Percentiles rank a stretch among this genome's conserved stretches.
Conservation (phyloP, 1,140 invertebrate genomes). For the Pogonus chalceus region DNA sequence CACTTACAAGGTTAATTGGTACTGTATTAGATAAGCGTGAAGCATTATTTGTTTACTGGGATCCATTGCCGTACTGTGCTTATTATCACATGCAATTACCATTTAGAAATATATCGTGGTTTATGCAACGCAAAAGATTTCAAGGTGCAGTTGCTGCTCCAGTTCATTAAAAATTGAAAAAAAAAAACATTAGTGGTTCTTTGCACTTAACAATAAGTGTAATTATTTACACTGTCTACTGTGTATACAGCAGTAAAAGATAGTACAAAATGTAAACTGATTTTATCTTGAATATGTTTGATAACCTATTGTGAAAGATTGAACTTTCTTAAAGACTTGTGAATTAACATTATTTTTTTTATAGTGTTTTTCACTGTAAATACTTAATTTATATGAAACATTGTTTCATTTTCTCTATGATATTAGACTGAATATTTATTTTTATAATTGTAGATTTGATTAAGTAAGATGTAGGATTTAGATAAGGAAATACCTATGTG, state of each 20-base stretch:
- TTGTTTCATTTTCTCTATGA: neutral
- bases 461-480: too few species aligned
- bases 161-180: slow-evolving; percentile 20
- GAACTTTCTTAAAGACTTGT: too few species aligned
- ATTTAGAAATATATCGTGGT: slow-evolving; percentile 45
- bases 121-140: slow-evolving; percentile 33
- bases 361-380: slow-evolving; percentile 2
- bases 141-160: slow-evolving; percentile 26
- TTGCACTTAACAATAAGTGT: neutral
- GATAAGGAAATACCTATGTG: too few species aligned
- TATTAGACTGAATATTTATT: slow-evolving; percentile 1
- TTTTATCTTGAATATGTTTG: too few species aligned
- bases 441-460: too few species aligned
- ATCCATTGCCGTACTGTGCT: slow-evolving; percentile 70
- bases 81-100: slow-evolving; percentile 71
- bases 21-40: slow-evolving; percentile 62
- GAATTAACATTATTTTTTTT: too few species aligned
- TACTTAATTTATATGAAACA: slow-evolving; percentile 3
- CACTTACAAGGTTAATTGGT: slow-evolving; percentile 47
- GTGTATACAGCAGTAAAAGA: neutral
- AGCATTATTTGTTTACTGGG: slow-evolving; percentile 69
- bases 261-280: slow-evolving; percentile 5
- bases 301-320: too few species aligned
- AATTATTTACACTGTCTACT: neutral
- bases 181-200: neutral